Base-by-base conservation (phyloP, 2,113 vertebrate genomes). In the Murina feae region DNA sequence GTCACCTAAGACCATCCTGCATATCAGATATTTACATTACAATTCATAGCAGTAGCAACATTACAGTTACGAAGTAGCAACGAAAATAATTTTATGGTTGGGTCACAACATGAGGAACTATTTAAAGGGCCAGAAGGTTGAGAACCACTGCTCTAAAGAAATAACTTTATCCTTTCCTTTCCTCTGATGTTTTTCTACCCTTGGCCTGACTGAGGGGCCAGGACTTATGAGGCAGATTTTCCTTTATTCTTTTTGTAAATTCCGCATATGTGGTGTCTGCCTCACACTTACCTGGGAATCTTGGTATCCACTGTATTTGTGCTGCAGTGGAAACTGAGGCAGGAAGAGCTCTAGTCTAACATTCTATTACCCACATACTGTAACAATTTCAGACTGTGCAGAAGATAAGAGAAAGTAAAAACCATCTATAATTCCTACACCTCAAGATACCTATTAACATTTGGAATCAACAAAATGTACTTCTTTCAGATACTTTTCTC, bases 341-440 rank as follows among this genome's bases (percentile, higher is more conserved):
- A 93, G 86, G 60, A 39, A 87, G 25, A 87, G 53, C 39, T 37
- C 13, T 72, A 37, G 13, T 87, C 44, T 85, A 94, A 55, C 18
- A 71, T 32, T 6, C 37, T 69, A 21, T 69, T 63, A 55, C 17
- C 81, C 37, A 85, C 37, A 75, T 18, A 20, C 6, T 71, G 32
- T 39, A 91, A 72, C 66, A n/a, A 32, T 85, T 75, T 90, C 79
- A 94, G 55, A 68, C 7, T 92, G 8, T 84, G 63, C 8, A 49
- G 71, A 72, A 78, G 72, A 66, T 53, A n/a, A 79, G 79, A 75
- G 30, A 79, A 87, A 63, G 49, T 39, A 84, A 96, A 91, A 88
- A 79, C 65, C 47, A 94, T 28, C 49, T 49, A 51, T 13, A 55
- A 84, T 79, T 21, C 21, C 49, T 53, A 71, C 9, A 91, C 9